Evolutionary conservation across 2,797 vertebrate genomes (phyloP).

Genomic region (Myripristis jacobus): DNA sequence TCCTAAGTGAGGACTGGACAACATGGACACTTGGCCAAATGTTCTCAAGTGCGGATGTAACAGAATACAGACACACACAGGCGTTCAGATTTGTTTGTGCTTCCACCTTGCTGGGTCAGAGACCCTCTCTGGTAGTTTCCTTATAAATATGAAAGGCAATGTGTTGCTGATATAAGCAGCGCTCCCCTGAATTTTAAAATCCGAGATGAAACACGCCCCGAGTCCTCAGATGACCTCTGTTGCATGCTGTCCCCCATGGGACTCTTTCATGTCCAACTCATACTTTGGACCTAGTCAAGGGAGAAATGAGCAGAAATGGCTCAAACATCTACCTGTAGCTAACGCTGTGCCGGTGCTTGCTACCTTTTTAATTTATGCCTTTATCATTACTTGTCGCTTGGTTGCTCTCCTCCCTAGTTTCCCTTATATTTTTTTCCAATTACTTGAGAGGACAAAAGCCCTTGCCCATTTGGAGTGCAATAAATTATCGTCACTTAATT

Average conservation of each 20-base stretch:
- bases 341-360: conserved; percentile 38
- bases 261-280: conserved; percentile 21
- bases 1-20: too few species aligned
- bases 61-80: not conserved
- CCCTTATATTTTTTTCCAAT: conserved; percentile 69
- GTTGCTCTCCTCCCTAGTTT: conserved; percentile 66
- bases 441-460: conserved; percentile 78
- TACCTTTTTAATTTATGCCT: conserved; percentile 72
- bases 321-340: conserved; percentile 55
- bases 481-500: conserved; percentile 82
- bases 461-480: conserved; percentile 75
- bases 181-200: conserved; percentile 57
- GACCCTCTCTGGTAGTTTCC: conserved; percentile 29
- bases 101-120: conserved; percentile 50
- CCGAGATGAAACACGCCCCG: conserved; percentile 36
- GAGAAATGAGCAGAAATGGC: conserved; percentile 52
- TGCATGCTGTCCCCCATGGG: not conserved
- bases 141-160: conserved; percentile 44
- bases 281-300: conserved; percentile 44
- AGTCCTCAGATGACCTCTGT: conserved; percentile 39
- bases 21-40: not conserved
- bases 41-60: conserved; percentile 17
- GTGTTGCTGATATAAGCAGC: conserved; percentile 37
- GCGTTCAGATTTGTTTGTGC: conserved; percentile 35
- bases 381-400: conserved; percentile 70